phyloP scores from a whole-genome alignment of 2,113 vertebrate species.

The Cavia porcellus region DNA sequence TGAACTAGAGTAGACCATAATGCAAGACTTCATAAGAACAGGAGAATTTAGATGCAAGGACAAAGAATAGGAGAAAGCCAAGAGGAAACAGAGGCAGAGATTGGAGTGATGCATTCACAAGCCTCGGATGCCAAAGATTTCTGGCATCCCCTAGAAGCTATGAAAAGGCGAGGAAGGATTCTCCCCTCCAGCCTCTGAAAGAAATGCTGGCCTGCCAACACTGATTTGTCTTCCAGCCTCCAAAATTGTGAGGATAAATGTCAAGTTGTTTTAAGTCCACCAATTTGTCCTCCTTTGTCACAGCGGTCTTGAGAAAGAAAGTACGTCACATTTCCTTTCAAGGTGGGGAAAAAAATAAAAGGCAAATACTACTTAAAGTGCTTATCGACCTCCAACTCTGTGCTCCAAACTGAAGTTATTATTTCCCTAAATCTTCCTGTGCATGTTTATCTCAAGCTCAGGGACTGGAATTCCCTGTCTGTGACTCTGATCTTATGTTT shows the following conservation, averaged over 20 bases:
- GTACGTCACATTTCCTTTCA: not conserved
- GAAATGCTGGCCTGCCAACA: not conserved
- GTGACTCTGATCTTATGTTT: not conserved
- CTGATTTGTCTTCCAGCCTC: not conserved
- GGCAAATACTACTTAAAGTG: not conserved
- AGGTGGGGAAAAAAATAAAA: not conserved
- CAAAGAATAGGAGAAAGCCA: not conserved
- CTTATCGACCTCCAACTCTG: not conserved
- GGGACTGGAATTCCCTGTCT: rapidly evolving
- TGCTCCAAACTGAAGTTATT: not conserved
- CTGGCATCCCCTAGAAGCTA: not conserved
- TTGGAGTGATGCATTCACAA: too few species aligned
- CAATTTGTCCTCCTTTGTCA: not conserved
- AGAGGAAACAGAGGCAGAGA: not conserved
- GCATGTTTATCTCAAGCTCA: not conserved
- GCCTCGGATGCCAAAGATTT: not conserved
- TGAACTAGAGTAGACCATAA: not conserved
- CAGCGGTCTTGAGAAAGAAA: not conserved
- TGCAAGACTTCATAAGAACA: not conserved
- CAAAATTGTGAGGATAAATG: not conserved
- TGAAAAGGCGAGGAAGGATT: not conserved
- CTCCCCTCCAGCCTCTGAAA: not conserved
- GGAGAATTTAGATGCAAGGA: not conserved
- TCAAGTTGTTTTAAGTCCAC: not conserved
- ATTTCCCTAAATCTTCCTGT: not conserved